These are phyloP conservation scores for Diprion similis DNA, from an alignment of 1,140 invertebrate genomes.

Conservation along the genomic window DNA sequence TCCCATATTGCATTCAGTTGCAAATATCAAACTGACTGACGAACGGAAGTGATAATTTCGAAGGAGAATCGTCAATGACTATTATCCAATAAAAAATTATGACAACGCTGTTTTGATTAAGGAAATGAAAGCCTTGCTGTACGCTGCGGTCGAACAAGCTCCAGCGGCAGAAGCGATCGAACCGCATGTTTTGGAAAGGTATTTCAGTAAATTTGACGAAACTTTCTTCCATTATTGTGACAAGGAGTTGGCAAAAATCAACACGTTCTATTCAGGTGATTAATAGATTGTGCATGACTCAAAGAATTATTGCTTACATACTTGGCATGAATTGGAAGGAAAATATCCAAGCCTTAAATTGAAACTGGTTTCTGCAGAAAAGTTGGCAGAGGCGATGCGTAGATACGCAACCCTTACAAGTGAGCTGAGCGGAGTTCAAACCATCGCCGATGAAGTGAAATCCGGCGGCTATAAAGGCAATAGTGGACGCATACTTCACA, in stretches of 20 bases:
- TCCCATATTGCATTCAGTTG: too few relatives aligned
- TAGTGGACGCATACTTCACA: constrained; percentile 63
- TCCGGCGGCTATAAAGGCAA: constrained; percentile 64
- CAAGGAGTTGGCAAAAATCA: constrained; percentile 86
- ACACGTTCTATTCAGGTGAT: constrained; percentile 83
- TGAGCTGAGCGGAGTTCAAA: constrained; percentile 69
- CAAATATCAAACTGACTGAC: neutral
- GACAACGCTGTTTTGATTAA: constrained; percentile 39
- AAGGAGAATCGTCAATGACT: neutral
- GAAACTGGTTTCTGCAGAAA: constrained; percentile 65
- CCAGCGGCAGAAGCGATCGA: constrained; percentile 74
- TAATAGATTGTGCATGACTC: neutral
- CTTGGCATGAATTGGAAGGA: neutral
- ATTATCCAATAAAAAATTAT: neutral
- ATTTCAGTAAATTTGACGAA: constrained; percentile 85
- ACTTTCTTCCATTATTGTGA: constrained; percentile 87
- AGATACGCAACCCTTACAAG: constrained; percentile 79
- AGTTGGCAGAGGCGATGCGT: constrained; percentile 84
- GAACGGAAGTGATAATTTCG: neutral
- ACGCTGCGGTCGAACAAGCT: constrained; percentile 74
- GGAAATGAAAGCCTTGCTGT: constrained; percentile 81
- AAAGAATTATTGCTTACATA: constrained; percentile 13
- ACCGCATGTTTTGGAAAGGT: constrained; percentile 71
- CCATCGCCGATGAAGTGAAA: constrained; percentile 52
- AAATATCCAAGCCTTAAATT: too few relatives aligned